phyloP scores from a whole-genome alignment of 2,888 invertebrate genomes.

The Ormyrus rosae region DNA sequence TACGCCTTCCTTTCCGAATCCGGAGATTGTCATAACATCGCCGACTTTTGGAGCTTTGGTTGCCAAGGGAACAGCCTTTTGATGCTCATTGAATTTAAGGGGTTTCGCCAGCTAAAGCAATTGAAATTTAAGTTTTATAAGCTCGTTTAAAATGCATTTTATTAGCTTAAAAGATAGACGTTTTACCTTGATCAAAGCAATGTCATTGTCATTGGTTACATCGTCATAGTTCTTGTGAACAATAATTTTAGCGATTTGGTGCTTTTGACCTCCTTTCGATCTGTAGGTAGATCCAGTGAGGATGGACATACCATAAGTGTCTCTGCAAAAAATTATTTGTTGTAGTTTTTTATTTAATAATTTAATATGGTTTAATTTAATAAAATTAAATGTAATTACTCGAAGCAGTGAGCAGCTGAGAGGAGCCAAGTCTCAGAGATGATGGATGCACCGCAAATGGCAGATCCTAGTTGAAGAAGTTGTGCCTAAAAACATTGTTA shows the following conservation, averaged over 20 bases:
- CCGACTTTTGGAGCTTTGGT: constrained; percentile 38
- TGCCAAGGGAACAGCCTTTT: constrained; percentile 46
- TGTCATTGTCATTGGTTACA: constrained; percentile 54
- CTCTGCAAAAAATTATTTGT: constrained; percentile 11
- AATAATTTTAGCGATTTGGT: constrained; percentile 49
- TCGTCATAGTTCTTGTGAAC: constrained; percentile 44
- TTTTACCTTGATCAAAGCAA: constrained; percentile 52
- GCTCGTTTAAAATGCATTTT: background rate
- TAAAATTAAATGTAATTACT: constrained; percentile 32
- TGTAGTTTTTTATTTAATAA: background rate
- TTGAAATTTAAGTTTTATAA: background rate
- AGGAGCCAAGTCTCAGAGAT: constrained; percentile 53
- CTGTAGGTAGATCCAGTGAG: constrained; percentile 46
- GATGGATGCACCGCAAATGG: constrained; percentile 53
- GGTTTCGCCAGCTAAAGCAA: constrained; percentile 36
- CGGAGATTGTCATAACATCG: constrained; percentile 52
- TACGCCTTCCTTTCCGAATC: constrained; percentile 56
- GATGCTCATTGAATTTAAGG: constrained; percentile 43
- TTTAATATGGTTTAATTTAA: too few species aligned
- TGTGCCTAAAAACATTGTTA: constrained; percentile 41
- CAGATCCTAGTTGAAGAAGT: constrained; percentile 43
- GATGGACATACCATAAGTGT: constrained; percentile 33
- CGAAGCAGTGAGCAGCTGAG: constrained; percentile 54
- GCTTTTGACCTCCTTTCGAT: constrained; percentile 42
- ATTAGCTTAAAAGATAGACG: too few species aligned